These are phyloP conservation scores for Microctonus brassicae DNA, from an alignment of 2,888 invertebrate species.

Conservation along the genomic window DNA sequence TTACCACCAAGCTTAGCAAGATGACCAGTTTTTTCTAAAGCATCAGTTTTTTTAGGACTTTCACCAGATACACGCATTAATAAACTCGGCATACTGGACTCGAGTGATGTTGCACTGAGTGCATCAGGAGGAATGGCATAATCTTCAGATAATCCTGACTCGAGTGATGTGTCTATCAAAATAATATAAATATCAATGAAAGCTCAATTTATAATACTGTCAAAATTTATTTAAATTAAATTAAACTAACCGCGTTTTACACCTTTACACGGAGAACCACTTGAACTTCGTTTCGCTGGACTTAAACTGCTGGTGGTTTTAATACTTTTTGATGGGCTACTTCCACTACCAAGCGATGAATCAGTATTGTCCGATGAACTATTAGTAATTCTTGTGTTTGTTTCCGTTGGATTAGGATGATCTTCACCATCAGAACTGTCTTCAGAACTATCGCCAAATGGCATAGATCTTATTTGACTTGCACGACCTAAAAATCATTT, in stretches of 20 bases:
- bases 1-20: constrained; percentile 93
- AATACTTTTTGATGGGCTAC: constrained; percentile 88
- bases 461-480: constrained; percentile 95
- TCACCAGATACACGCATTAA: constrained; percentile 74
- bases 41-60: constrained; percentile 77
- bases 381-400: constrained; percentile 70
- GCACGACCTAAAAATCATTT: constrained; percentile 74
- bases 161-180: constrained; percentile 87
- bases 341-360: constrained; percentile 78
- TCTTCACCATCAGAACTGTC: constrained; percentile 95
- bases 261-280: constrained; percentile 85
- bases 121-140: constrained; percentile 97
- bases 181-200: not conserved
- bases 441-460: constrained; percentile 94
- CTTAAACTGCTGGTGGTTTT: constrained; percentile 88
- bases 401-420: constrained; percentile 72
- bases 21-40: constrained; percentile 90
- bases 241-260: constrained; percentile 80
- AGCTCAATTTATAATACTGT: no score
- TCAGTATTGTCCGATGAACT: constrained; percentile 73
- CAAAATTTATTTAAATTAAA: constrained; percentile 30
- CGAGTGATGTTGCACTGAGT: constrained; percentile 83
- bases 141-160: constrained; percentile 95
- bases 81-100: constrained; percentile 80
- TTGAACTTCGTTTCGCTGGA: constrained; percentile 86